Evolutionary conservation across 1,140 invertebrate genomes (phyloP).

Genomic region (Drosophila orena): DNA sequence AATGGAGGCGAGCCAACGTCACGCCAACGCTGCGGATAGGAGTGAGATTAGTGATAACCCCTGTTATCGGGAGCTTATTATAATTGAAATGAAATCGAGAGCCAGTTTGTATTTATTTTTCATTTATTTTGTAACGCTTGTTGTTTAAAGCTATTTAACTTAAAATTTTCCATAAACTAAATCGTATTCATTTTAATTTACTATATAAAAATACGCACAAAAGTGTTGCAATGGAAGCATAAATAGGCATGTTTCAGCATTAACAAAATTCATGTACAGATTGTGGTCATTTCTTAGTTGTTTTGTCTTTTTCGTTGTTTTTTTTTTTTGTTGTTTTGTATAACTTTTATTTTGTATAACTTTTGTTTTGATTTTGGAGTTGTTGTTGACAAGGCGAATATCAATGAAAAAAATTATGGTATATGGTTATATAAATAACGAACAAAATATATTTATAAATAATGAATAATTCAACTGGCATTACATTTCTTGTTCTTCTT

Average conservation of each 20-base stretch:
- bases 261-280: constrained; percentile 75
- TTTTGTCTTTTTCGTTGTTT: constrained; percentile 65
- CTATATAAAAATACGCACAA: constrained; percentile 80
- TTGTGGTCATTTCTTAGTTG: constrained; percentile 48
- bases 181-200: constrained; percentile 68
- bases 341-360: too few species aligned
- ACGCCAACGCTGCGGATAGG: background rate
- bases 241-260: constrained; percentile 68
- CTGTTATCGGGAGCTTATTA: background rate
- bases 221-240: constrained; percentile 77
- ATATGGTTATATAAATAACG: constrained; percentile 50
- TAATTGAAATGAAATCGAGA: constrained; percentile 3
- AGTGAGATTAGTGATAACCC: constrained; percentile 31
- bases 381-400: constrained; percentile 55
- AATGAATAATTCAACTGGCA: constrained; percentile 67
- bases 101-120: constrained; percentile 20
- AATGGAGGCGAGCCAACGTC: background rate
- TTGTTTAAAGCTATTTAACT: constrained; percentile 62
- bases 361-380: constrained; percentile 16
- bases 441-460: constrained; percentile 52
- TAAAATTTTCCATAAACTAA: constrained; percentile 76
- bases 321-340: constrained; percentile 13
- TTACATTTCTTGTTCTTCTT: constrained; percentile 44
- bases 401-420: constrained; percentile 47
- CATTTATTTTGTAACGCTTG: constrained; percentile 74